A percentile compares a stretch with the other conserved stretches of the same genome.
phyloP scores from a whole-genome alignment of 2,888 invertebrate species.

The Eugnorisma glareosa region DNA sequence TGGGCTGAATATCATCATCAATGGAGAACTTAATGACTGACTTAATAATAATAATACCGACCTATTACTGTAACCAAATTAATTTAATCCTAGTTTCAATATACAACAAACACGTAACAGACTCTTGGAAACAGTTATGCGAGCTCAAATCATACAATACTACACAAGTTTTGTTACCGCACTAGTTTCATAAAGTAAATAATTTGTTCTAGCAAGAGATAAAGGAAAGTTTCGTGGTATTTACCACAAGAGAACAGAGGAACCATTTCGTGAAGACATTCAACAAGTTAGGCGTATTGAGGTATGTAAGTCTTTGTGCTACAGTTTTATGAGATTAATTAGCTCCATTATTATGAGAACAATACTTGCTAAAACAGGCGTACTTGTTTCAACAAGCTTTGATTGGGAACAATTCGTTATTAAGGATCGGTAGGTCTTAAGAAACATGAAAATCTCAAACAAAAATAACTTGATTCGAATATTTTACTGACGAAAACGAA shows the following conservation, averaged over 20 bases:
- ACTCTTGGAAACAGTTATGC: neutral
- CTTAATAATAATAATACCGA: too few relatives aligned
- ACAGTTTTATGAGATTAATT: constrained; percentile 57
- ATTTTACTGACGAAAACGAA: neutral
- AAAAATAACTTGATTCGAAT: neutral
- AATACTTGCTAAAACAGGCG: constrained; percentile 44
- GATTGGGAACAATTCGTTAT: constrained; percentile 31
- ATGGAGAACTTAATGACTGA: neutral
- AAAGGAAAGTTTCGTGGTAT: constrained; percentile 86
- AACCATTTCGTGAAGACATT: constrained; percentile 76
- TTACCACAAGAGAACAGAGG: constrained; percentile 74
- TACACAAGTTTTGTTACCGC: constrained; percentile 37
- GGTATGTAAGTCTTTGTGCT: constrained; percentile 70
- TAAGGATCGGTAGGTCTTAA: neutral
- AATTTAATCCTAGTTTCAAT: neutral
- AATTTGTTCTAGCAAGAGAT: constrained; percentile 85
- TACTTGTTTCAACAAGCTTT: constrained; percentile 34
- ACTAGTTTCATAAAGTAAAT: constrained; percentile 55
- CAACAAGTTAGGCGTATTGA: constrained; percentile 82
- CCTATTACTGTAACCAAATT: too few relatives aligned
- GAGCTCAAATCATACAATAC: constrained; percentile 46
- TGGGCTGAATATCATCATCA: neutral
- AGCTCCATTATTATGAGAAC: constrained; percentile 42
- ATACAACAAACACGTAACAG: constrained; percentile 8
- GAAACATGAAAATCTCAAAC: neutral